Conservation (phyloP, 2,113 vertebrate genomes). For the Pteropus alecto region DNA sequence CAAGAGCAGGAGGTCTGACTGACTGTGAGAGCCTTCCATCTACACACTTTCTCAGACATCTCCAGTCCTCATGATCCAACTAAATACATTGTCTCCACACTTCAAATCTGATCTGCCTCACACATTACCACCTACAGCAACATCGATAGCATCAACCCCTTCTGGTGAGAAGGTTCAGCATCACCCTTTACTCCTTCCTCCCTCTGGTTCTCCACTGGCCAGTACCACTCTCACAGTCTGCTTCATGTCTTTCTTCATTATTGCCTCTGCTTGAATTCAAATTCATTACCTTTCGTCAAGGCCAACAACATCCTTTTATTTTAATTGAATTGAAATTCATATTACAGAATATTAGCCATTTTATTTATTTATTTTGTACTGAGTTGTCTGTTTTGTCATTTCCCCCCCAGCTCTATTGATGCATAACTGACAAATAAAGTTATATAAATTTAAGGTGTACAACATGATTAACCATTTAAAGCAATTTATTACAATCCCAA, state of each 20-base stretch:
- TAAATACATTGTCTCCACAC: background rate
- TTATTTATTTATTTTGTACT: background rate
- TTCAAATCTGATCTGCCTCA: background rate
- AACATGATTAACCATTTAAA: background rate
- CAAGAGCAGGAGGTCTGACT: background rate
- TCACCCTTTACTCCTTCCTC: background rate
- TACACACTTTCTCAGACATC: background rate
- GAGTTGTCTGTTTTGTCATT: background rate
- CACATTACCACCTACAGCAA: background rate
- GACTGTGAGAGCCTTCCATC: background rate
- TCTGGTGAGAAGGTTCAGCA: background rate
- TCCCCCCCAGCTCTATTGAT: background rate
- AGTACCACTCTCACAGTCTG: accelerated
- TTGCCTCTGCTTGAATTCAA: background rate
- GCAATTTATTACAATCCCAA: background rate
- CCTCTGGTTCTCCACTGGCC: background rate
- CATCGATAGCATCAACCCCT: background rate
- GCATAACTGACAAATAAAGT: background rate
- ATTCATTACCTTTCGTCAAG: background rate
- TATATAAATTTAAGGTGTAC: background rate
- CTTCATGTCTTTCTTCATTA: background rate
- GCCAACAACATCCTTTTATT: background rate
- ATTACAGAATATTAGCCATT: background rate
- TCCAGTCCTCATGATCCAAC: background rate
- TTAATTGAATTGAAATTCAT: background rate